These are phyloP conservation scores for Turnix velox DNA, from an alignment of 2,113 vertebrate genomes.

Conservation along the genomic window DNA sequence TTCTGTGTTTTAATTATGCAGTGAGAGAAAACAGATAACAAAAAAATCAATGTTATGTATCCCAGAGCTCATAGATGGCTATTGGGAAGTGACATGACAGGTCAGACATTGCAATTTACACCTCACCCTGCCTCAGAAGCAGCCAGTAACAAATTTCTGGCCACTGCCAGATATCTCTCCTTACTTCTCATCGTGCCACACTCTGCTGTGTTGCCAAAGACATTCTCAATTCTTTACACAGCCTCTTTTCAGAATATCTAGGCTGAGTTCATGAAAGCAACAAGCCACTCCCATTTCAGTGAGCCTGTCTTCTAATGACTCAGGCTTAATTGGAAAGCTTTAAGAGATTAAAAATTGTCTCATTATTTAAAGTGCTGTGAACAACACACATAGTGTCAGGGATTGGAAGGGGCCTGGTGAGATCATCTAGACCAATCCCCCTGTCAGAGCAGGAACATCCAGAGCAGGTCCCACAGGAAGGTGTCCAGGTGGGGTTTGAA, in stretches of 20 bases:
- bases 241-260: not conserved
- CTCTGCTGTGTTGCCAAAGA: not conserved
- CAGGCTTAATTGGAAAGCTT: not conserved
- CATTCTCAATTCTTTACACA: not conserved
- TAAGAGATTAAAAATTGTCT: not conserved
- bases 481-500: too few species aligned
- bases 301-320: not conserved
- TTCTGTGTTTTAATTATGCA: not conserved
- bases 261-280: not conserved
- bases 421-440: too few species aligned
- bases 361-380: not conserved
- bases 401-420: too few species aligned
- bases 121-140: not conserved
- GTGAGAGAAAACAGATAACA: not conserved
- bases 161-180: not conserved
- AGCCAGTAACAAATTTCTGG: not conserved
- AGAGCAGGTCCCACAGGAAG: too few species aligned
- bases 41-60: not conserved
- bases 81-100: not conserved
- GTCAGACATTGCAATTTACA: not conserved
- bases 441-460: too few species aligned
- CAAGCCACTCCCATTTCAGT: not conserved
- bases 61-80: not conserved
- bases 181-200: not conserved
- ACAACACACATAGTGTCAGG: too few species aligned